Base-by-base conservation (phyloP, 2,888 invertebrate species). In the Muschampia plurimacula region DNA sequence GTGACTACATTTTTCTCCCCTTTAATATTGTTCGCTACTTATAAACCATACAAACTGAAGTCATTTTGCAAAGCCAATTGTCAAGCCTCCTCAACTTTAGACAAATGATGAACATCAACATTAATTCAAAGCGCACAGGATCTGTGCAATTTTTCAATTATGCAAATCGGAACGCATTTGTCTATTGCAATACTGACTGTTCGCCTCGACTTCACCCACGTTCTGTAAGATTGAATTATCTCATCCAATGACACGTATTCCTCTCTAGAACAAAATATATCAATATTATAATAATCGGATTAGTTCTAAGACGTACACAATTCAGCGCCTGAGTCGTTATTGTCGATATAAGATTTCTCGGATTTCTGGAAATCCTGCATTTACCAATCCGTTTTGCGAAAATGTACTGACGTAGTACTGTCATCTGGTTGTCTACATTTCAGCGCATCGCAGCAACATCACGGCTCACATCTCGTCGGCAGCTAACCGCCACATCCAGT, bases 81-180 rank as follows among this genome's bases (percentile, higher is more conserved):
- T 70, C 64, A 57, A 64, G 60, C 71, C 13, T 64, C 60, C 67
- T 72, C 46, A 66, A 66, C 71, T 67, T 67, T 72, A 67, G 62
- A 67, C 62, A 72, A 62, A 67, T 67, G 72, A 52, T 62, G 62
- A 67, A 67, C 67, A 67, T 72, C 72, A 72, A 67, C 67, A 62
- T 67, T 41, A 62, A 72, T 72, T 67, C 67, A 67, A 62, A 72
- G 66, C 67, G 67, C 60, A 52, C 72, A 72, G 72, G 72, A 72
- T 72, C 49, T 62, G 60, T 67, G 72, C 72, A 72, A 72, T 72
- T 72, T 72, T 72, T 72, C 72, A 72, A 72, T 72, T 72, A 72
- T 72, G 72, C 72, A 72, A 66, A 72, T 72, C 72, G 62, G 72
- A 67, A 72, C 72, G 72, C 72, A 72, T 67, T 72, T 72, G 72